These are phyloP conservation scores for Agrypnus murinus DNA, from an alignment of 2,888 invertebrate species.

Conservation along the genomic window DNA sequence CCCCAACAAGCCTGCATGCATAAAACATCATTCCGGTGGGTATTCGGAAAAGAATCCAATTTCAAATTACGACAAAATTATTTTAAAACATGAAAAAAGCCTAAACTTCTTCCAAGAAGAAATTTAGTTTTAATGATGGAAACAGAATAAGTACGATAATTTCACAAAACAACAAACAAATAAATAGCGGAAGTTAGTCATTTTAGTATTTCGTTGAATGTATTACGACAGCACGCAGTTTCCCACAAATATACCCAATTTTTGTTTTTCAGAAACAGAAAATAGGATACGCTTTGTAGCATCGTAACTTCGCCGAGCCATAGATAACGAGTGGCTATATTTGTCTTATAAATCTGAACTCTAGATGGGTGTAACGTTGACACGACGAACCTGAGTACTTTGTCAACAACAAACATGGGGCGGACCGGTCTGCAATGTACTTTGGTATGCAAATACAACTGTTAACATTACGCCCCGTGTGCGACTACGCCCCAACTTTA, in stretches of 20 bases:
- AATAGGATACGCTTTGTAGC: conserved; percentile 14
- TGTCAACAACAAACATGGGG: conserved; percentile 65
- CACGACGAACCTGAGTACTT: conserved; percentile 58
- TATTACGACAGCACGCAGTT: not conserved
- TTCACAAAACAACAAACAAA: no score
- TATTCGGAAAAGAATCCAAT: no score
- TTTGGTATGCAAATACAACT: conserved; percentile 66
- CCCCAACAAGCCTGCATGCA: no score
- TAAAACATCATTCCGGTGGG: no score
- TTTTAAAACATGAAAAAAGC: no score
- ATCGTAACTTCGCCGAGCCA: conserved; percentile 19
- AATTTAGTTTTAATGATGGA: no score
- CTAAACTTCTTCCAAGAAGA: no score
- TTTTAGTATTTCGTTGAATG: not conserved
- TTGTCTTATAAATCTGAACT: conserved; percentile 63
- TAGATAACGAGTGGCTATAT: conserved; percentile 54
- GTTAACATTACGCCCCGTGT: conserved; percentile 63
- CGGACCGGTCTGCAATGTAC: conserved; percentile 62
- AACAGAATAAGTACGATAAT: no score
- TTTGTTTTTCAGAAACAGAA: conserved; percentile 6
- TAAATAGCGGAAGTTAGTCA: no score
- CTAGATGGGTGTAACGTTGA: conserved; percentile 58
- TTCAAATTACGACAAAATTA: no score
- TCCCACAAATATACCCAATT: conserved; percentile 4
- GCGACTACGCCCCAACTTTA: conserved; percentile 62